phyloP scores from a whole-genome alignment of 2,888 invertebrate species.

The Orchestes rusci region DNA sequence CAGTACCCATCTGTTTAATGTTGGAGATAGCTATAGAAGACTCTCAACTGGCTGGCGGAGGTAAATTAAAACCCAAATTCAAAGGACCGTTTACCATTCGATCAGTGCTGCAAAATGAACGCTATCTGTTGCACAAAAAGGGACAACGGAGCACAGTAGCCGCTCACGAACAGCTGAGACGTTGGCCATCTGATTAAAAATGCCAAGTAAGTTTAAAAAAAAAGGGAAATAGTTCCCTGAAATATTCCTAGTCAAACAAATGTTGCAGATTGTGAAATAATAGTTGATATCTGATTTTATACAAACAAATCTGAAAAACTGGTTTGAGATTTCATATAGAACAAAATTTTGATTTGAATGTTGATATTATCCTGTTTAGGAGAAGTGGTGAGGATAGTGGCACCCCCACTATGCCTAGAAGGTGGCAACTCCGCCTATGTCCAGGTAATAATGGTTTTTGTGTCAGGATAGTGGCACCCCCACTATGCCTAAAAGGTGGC shows the following conservation, averaged over 20 bases:
- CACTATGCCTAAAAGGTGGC: not conserved
- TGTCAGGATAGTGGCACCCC: not conserved
- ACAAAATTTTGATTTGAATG: too few relatives aligned
- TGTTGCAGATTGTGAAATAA: too few relatives aligned
- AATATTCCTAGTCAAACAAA: too few relatives aligned
- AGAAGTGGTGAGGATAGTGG: not conserved
- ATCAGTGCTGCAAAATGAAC: constrained; percentile 22
- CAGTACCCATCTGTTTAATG: not conserved
- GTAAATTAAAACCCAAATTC: constrained; percentile 22
- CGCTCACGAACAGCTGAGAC: constrained; percentile 25
- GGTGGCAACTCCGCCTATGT: not conserved
- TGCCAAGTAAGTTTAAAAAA: not conserved
- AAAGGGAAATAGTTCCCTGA: too few relatives aligned
- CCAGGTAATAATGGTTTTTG: not conserved
- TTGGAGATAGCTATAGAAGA: constrained; percentile 21
- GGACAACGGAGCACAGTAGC: constrained; percentile 23
- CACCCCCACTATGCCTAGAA: not conserved
- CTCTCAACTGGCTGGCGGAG: constrained; percentile 25
- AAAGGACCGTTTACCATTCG: constrained; percentile 23
- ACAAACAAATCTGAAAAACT: too few relatives aligned
- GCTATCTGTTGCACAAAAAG: constrained; percentile 20
- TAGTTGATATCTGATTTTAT: too few relatives aligned
- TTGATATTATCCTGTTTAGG: too few relatives aligned
- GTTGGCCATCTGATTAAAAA: too few relatives aligned
- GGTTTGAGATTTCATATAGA: too few relatives aligned